These are phyloP conservation scores for Taphrorychus bicolor DNA, from an alignment of 2,888 invertebrate genomes.

Conservation along the genomic window DNA sequence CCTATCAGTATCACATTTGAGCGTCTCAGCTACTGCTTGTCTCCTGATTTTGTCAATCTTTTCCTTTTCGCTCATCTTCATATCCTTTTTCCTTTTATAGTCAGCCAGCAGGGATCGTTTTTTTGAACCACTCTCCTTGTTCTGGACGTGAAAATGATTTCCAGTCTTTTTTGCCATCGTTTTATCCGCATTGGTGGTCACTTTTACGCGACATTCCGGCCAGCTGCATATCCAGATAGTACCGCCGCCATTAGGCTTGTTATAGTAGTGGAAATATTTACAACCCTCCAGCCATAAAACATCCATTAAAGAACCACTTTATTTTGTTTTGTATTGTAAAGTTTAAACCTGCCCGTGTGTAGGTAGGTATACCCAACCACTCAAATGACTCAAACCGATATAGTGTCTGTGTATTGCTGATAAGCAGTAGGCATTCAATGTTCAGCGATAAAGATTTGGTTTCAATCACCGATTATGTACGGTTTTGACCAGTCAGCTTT, in stretches of 20 bases:
- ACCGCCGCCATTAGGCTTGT: not conserved
- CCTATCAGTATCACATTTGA: slow-evolving; percentile 13
- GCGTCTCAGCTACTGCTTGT: not conserved
- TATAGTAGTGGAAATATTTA: slow-evolving; percentile 5
- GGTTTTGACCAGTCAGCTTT: not conserved
- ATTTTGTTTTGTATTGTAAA: not conserved
- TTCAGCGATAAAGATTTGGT: not conserved
- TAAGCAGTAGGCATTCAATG: not conserved
- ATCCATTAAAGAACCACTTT: not conserved
- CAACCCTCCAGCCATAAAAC: not conserved
- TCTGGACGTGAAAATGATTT: slow-evolving; percentile 14
- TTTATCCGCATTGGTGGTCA: slow-evolving; percentile 2
- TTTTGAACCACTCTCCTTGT: not conserved
- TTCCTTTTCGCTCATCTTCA: slow-evolving; percentile 4
- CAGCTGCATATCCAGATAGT: slow-evolving; percentile 7
- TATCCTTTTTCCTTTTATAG: slow-evolving; percentile 2
- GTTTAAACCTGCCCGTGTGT: too few relatives aligned
- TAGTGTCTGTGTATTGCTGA: not conserved
- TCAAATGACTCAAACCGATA: not conserved
- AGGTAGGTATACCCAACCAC: not conserved
- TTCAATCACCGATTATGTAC: not conserved
- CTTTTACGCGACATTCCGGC: slow-evolving; percentile 11
- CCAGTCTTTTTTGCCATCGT: slow-evolving; percentile 3
- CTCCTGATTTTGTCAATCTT: slow-evolving; percentile 10
- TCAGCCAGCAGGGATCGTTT: slow-evolving; percentile 2